These are phyloP conservation scores for Campoletis raptor DNA, from an alignment of 2,888 invertebrate species.

Conservation along the genomic window DNA sequence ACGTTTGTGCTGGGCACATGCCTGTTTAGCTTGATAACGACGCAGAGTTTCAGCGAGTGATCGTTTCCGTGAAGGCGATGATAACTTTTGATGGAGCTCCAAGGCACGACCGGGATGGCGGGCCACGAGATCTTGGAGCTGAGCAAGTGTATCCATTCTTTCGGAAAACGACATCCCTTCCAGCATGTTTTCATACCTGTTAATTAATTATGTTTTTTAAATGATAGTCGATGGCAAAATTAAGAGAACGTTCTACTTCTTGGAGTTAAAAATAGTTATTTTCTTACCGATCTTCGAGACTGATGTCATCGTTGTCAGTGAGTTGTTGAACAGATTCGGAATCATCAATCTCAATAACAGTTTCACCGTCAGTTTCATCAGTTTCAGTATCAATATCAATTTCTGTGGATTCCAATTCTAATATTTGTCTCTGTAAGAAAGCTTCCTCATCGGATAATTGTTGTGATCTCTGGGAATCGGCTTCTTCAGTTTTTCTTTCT, in stretches of 20 bases:
- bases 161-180: slow-evolving; percentile 94
- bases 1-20: slow-evolving; percentile 95
- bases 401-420: slow-evolving; percentile 90
- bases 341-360: slow-evolving; percentile 85
- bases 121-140: slow-evolving; percentile 91
- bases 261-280: neutral
- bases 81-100: slow-evolving; percentile 96
- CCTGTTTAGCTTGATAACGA: slow-evolving; percentile 95
- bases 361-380: slow-evolving; percentile 91
- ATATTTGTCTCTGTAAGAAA: slow-evolving; percentile 90
- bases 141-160: slow-evolving; percentile 92
- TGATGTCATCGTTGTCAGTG: slow-evolving; percentile 78
- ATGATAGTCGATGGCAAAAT: neutral
- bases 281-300: slow-evolving; percentile 81
- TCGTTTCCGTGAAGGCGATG: slow-evolving; percentile 94
- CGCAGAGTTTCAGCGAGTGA: slow-evolving; percentile 93
- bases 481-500: slow-evolving; percentile 87
- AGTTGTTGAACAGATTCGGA: slow-evolving; percentile 76
- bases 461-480: slow-evolving; percentile 89
- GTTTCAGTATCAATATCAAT: slow-evolving; percentile 93
- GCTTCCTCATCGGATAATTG: slow-evolving; percentile 91
- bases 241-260: neutral
- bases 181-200: slow-evolving; percentile 82
- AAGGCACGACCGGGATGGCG: slow-evolving; percentile 97
- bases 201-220: slow-evolving; percentile 27